Base-by-base conservation (phyloP, 2,797 vertebrate genomes). In the Craterocephalus amniculus region DNA sequence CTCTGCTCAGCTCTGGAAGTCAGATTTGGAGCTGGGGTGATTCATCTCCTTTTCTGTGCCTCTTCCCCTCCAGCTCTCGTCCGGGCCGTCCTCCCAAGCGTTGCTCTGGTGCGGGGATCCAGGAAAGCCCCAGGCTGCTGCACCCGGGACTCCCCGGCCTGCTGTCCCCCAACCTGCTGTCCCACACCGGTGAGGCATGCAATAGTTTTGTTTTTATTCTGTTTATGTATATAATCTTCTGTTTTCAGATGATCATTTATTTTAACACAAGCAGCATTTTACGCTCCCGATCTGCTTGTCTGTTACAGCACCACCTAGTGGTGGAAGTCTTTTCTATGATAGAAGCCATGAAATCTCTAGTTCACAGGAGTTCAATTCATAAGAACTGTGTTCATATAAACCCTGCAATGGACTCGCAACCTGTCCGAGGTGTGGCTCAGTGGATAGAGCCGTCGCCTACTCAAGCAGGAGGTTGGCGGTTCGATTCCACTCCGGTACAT, bases 51-150 rank as follows among this genome's bases (percentile, higher is more conserved):
- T 67, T 32, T 56, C 40, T 51, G 29, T 70, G 32, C 57, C 32
- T 55, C 40, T 70, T 27, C 31, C 18, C 83, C 82, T 74, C 18
- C 95, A 98, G 97, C 93, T 98, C 96, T 70, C 95, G 96, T 2
- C 97, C 97, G 0, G 97, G 97, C 73, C 95, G 97, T 62, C 97
- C 97, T 83, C 97, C 96, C 27, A 98, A 98, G 80, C 96, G 96
- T 22, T 97, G 96, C 13, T 91, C 96, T 82, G 96, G 95, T 83
- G 94, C 96, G 8, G 91, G 95, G 22, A 93, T 96, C 84, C 96
- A 97, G 90, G 96, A 98, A 35, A 96, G 95, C 72, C 93, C 95
- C 10, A 94, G 93, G 83, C 95, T 97, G 71, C 93, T 98, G 71
- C 95, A 96, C 90, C 96, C 96, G 48, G 95, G 95, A 79, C 94